Evolutionary conservation across 2,888 invertebrate genomes (phyloP), one percentile per base, ranked within the genome.

Genomic region (Acronicta aceris): DNA sequence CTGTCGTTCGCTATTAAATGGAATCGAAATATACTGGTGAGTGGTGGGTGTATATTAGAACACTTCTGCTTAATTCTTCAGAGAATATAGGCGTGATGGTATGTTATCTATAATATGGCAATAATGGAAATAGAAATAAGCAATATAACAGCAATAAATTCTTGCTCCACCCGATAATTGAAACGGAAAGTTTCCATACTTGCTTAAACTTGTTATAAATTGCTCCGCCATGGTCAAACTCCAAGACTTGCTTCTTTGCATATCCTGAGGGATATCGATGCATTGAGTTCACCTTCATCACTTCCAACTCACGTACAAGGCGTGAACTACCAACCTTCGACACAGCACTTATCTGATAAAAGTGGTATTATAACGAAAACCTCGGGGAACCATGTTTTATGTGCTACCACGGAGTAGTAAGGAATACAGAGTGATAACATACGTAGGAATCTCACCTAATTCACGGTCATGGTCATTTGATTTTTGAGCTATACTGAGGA

Each of bases 331-430:
- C n/a, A 60, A 57, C 57, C 60, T 57, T 60, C 65, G 51, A 45
- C 57, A 30, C 47, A 43, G 45, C 63, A 55, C 63, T 69, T 69
- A 69, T 69, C 52, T 64, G 59, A 64, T 69, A 69, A 69, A 64
- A 69, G 46, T 69, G 53, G 13, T 70, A 50, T 59, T 45, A 56
- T 54, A 59, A 46, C 30, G 47, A 25, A 47, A 41, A 51, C 65
- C 45, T 40, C 8, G 7, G 58, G 53, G 59, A 57, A 4, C 15
- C 12, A 5, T 36, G 46, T 59, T 64, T 55, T 56, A 56, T 59
- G 30, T 38, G n/a, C 13, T 30, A 17, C 10, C 16, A 51, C 25
- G 21, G 21, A 27, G 21, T 42, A 25, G 30, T 48, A 52, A 21
- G 1, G 38, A 8, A 13, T 33, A 2, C 40, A 36, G 10, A 1